These are phyloP conservation scores for Ctenoplectra terminalis DNA, from an alignment of 1,140 invertebrate species.

Conservation along the genomic window DNA sequence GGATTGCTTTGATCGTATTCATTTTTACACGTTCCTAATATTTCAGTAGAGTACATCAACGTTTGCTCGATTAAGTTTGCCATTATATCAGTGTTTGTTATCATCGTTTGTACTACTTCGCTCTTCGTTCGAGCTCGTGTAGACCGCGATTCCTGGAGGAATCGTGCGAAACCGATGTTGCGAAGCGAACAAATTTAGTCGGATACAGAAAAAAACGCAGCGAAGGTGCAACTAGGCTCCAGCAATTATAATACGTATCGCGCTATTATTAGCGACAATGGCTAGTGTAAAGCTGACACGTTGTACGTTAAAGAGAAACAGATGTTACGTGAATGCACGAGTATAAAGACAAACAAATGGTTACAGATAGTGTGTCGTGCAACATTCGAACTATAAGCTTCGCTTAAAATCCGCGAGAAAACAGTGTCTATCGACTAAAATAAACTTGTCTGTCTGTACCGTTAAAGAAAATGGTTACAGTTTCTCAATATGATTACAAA, in stretches of 20 bases:
- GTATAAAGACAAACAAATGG: slow-evolving; percentile 24
- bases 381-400: background rate
- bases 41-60: too few species aligned
- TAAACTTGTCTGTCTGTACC: too few species aligned
- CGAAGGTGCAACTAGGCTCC: background rate
- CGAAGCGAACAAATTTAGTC: background rate
- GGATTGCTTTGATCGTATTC: too few species aligned
- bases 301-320: slow-evolving; percentile 8
- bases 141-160: too few species aligned
- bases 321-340: slow-evolving; percentile 29
- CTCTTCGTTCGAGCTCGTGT: too few species aligned
- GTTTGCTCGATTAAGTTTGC: too few species aligned
- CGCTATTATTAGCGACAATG: slow-evolving; percentile 30
- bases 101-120: too few species aligned
- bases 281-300: background rate
- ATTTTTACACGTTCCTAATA: too few species aligned
- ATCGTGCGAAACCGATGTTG: too few species aligned
- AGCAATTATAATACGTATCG: slow-evolving; percentile 19
- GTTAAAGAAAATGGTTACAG: too few species aligned
- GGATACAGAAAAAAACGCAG: background rate
- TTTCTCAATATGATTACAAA: too few species aligned
- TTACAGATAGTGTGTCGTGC: background rate
- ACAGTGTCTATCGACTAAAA: background rate
- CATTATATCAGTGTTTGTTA: too few species aligned
- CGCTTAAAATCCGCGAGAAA: background rate